Conservation (phyloP, 2,113 vertebrate species). For the Microtus ochrogaster region DNA sequence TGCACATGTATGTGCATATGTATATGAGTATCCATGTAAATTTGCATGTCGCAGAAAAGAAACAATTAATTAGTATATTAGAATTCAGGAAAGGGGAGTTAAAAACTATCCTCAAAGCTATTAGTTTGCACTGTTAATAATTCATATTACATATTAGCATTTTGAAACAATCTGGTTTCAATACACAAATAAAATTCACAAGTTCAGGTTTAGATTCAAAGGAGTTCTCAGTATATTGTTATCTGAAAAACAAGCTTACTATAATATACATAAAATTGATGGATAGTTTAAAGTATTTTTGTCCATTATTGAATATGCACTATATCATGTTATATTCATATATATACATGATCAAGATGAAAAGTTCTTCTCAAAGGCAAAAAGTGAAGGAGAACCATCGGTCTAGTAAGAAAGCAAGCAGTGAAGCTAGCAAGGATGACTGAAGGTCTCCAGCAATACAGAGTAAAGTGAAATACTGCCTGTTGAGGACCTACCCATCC, state of each 20-base stretch:
- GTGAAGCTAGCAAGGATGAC: not conserved
- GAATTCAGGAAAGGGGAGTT: not conserved
- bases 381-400: not conserved
- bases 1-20: not conserved
- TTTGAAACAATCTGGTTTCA: not conserved
- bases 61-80: not conserved
- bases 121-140: not conserved
- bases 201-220: constrained; percentile 8
- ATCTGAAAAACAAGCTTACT: constrained; percentile 14
- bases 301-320: not conserved
- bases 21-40: not conserved
- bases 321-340: not conserved
- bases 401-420: not conserved
- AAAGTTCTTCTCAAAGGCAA: not conserved
- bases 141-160: not conserved
- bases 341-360: not conserved
- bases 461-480: not conserved
- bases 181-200: not conserved
- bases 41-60: not conserved
- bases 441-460: not conserved
- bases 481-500: not conserved
- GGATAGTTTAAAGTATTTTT: not conserved
- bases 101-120: not conserved
- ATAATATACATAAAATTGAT: not conserved
- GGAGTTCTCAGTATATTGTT: not conserved